A percentile compares a stretch with the other conserved stretches of the same genome.
These are phyloP conservation scores for Karalla daura DNA, from an alignment of 2,797 vertebrate species.

Conservation along the genomic window DNA sequence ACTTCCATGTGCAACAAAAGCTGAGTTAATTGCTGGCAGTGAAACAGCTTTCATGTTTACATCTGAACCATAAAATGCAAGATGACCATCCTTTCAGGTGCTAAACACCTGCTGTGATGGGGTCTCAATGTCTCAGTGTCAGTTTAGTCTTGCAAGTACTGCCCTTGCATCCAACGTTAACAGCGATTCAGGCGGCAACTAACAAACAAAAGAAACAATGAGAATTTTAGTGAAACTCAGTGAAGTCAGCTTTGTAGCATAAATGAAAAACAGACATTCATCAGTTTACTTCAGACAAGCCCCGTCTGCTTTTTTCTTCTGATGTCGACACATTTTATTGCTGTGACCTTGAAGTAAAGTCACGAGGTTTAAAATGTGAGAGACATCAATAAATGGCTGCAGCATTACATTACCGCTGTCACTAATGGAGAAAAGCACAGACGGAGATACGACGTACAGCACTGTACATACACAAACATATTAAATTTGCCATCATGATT, in stretches of 20 bases:
- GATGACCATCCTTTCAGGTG: neutral
- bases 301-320: neutral
- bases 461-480: too few species aligned
- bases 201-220: too few species aligned
- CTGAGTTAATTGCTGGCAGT: conserved; percentile 1
- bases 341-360: neutral
- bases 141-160: too few species aligned
- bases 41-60: neutral
- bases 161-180: too few species aligned
- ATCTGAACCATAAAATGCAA: neutral
- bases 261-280: neutral
- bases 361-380: neutral
- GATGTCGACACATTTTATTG: neutral
- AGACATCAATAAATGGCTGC: neutral
- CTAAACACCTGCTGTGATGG: neutral
- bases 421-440: neutral
- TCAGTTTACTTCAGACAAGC: neutral
- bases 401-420: neutral
- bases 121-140: too few species aligned
- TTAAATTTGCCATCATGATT: neutral
- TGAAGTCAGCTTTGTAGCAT: too few species aligned
- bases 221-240: too few species aligned
- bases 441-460: too few species aligned
- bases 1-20: neutral
- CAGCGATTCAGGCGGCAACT: too few species aligned